These are phyloP conservation scores for Natrix natrix DNA, from an alignment of 2,797 vertebrate genomes.

Conservation along the genomic window DNA sequence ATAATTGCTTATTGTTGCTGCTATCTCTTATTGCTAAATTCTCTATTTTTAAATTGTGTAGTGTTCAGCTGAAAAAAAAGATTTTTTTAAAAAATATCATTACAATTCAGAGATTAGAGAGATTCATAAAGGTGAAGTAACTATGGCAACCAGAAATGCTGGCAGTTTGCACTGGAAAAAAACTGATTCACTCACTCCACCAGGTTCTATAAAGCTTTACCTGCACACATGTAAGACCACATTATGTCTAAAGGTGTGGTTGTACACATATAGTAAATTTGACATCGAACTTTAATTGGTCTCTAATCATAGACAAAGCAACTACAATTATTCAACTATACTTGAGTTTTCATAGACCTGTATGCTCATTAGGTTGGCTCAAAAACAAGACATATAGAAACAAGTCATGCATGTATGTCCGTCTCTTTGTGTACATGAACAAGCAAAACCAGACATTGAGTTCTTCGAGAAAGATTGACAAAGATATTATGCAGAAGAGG, in stretches of 20 bases:
- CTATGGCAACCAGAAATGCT: not conserved
- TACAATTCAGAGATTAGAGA: not conserved
- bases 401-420: not conserved
- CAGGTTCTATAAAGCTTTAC: not conserved
- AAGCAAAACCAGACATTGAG: not conserved
- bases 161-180: not conserved
- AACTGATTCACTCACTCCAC: not conserved
- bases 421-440: not conserved
- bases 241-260: not conserved
- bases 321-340: not conserved
- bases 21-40: not conserved
- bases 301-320: not conserved
- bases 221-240: not conserved
- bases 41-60: not conserved
- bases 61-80: not conserved
- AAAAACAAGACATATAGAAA: not conserved
- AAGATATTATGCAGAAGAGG: not conserved
- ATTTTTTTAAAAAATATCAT: not conserved
- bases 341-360: not conserved
- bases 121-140: not conserved
- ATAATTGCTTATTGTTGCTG: not conserved
- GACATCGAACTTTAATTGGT: not conserved
- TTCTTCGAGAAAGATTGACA: not conserved
- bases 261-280: not conserved
- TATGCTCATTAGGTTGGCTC: not conserved